Conservation (phyloP, 2,888 invertebrate species). For the Limenitis camilla region DNA sequence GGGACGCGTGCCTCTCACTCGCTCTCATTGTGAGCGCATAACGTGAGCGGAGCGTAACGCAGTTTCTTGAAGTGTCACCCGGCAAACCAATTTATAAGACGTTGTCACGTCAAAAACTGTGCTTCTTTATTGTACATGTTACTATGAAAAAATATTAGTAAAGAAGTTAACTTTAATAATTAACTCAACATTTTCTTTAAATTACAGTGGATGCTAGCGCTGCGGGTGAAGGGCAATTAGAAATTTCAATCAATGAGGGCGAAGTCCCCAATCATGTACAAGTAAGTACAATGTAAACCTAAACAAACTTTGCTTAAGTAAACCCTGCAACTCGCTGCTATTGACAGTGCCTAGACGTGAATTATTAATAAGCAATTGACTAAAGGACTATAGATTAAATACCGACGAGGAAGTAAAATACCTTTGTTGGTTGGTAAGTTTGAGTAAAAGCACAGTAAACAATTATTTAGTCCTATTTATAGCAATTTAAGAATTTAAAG, state of each 20-base stretch:
- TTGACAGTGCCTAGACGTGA: constrained; percentile 21
- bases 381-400: constrained; percentile 4
- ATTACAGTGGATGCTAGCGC: constrained; percentile 95
- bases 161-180: background rate
- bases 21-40: no score
- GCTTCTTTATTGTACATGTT: no score
- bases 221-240: constrained; percentile 98
- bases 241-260: constrained; percentile 99
- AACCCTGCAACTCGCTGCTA: constrained; percentile 15
- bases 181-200: constrained; percentile 4
- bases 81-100: no score
- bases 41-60: no score
- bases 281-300: constrained; percentile 40
- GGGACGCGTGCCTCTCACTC: no score
- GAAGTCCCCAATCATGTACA: constrained; percentile 99
- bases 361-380: constrained; percentile 19
- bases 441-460: no score
- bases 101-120: no score
- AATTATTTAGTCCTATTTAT: no score
- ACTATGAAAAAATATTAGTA: background rate
- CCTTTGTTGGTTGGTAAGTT: no score
- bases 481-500: no score
- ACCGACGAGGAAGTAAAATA: background rate
- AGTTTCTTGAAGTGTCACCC: no score
- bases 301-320: constrained; percentile 20